phyloP scores from a whole-genome alignment of 2,797 vertebrate species.

The Dendrocincla tyrannina region DNA sequence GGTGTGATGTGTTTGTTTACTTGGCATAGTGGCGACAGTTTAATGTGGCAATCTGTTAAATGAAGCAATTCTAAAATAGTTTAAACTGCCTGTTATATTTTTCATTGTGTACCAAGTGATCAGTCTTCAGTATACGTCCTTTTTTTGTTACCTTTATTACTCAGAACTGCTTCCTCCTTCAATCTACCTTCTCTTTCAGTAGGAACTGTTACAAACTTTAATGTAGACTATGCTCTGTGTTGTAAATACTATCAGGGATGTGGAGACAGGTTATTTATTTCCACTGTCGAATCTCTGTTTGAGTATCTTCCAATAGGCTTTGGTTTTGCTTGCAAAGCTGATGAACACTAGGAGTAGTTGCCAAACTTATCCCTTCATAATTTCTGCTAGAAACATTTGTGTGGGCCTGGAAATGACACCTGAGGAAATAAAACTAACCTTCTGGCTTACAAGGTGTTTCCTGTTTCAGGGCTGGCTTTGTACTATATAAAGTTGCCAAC shows the following conservation, averaged over 20 bases:
- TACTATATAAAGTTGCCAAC: neutral
- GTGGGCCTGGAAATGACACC: neutral
- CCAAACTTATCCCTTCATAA: neutral
- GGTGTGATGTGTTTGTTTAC: neutral
- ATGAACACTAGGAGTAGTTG: neutral
- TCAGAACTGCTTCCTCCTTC: neutral
- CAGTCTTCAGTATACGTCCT: neutral
- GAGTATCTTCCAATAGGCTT: neutral
- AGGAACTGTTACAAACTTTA: neutral
- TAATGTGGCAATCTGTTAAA: neutral
- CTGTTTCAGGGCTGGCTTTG: neutral
- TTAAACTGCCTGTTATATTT: neutral
- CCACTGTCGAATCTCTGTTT: neutral
- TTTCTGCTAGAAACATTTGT: neutral
- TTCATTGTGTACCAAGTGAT: neutral
- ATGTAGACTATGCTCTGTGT: neutral
- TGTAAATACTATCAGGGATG: neutral
- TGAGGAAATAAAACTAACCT: neutral
- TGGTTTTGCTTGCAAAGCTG: neutral
- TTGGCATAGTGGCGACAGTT: neutral
- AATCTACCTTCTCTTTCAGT: too few relatives aligned
- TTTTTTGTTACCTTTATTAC: neutral
- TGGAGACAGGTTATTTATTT: neutral
- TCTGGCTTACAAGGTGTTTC: neutral
- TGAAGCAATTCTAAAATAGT: slow-evolving; percentile 12